These are phyloP conservation scores for Amphipyra tragopoginis DNA, from an alignment of 2,888 invertebrate species.

Conservation along the genomic window DNA sequence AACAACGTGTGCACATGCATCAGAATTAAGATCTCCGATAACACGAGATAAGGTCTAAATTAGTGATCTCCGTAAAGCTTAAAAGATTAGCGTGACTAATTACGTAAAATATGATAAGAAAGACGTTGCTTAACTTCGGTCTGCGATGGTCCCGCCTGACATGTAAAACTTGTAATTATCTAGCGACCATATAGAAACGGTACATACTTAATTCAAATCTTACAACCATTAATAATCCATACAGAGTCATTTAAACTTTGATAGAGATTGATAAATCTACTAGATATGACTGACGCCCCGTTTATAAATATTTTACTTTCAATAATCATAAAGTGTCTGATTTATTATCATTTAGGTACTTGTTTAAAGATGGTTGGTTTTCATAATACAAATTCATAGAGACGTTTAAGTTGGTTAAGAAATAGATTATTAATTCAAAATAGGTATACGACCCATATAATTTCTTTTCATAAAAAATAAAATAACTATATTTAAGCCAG, in stretches of 20 bases:
- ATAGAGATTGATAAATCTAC: slow-evolving; percentile 61
- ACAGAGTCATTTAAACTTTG: slow-evolving; percentile 50
- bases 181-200: slow-evolving; percentile 48
- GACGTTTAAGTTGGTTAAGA: slow-evolving; percentile 2
- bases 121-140: slow-evolving; percentile 42
- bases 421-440: background rate
- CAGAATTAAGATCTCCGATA: slow-evolving; percentile 67
- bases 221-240: slow-evolving; percentile 56
- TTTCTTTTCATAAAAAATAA: background rate
- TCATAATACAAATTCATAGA: slow-evolving; percentile 12
- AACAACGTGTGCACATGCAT: slow-evolving; percentile 67
- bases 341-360: slow-evolving; percentile 35
- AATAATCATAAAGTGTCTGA: slow-evolving; percentile 38
- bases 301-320: slow-evolving; percentile 47
- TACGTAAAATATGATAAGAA: slow-evolving; percentile 45
- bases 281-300: slow-evolving; percentile 50
- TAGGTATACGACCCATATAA: too few relatives aligned
- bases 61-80: slow-evolving; percentile 22
- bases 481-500: background rate
- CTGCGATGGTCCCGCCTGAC: slow-evolving; percentile 30
- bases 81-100: slow-evolving; percentile 52
- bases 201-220: slow-evolving; percentile 60
- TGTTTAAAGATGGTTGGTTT: slow-evolving; percentile 21
- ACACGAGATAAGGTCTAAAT: slow-evolving; percentile 63
- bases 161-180: slow-evolving; percentile 53